Evolutionary conservation across 2,113 vertebrate species (phyloP), one percentile per base, ranked within the genome.

Genomic region (Platycercus adscitus): DNA sequence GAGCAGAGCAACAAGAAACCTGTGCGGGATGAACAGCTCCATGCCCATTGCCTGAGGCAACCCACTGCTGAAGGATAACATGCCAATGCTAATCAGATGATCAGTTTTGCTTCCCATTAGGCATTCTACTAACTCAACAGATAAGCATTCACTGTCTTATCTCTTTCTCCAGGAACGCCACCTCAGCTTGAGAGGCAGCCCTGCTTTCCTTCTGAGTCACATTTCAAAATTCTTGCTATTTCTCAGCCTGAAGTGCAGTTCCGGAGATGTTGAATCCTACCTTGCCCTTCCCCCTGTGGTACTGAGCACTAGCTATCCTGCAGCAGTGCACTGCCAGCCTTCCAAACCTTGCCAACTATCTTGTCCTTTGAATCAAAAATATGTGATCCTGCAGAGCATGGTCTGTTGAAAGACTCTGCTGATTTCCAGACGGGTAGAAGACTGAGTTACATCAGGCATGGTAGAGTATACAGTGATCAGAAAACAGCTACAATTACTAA

Each of bases 1-100:
- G 77, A 93, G 92, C 86, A 81, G 92, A 95, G 89, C 75, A 87
- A 93, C 47, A 63, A 14, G 79, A 93, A 93, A 73, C 64, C 50
- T 25, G 60, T n/a, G 52, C 0, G 0, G 83, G 84, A 68, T 68
- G 65, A 92, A 75, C 81, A 85, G 81, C 81, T 92, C 52, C 0
- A 2, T 84, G 86, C 77, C 83, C 81, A 79, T 6, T 0, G 86
- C 94, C 84, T 56, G 69, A 77, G 70, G 95, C 91, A 88, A 78
- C 90, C 86, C 92, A 89, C 92, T 97, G 89, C 84, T 85, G 89
- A 95, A 89, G 70, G 73, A 92, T 66, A 89, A 71, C 0, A 1
- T 43, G 89, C 94, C 95, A 95, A 85, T 84, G 93, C 86, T 97
- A 95, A 95, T 94, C 84, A 95, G 93, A 84, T 37, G 61, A 94